phyloP scores from a whole-genome alignment of 2,888 invertebrate species.

The Troides aeacus region DNA sequence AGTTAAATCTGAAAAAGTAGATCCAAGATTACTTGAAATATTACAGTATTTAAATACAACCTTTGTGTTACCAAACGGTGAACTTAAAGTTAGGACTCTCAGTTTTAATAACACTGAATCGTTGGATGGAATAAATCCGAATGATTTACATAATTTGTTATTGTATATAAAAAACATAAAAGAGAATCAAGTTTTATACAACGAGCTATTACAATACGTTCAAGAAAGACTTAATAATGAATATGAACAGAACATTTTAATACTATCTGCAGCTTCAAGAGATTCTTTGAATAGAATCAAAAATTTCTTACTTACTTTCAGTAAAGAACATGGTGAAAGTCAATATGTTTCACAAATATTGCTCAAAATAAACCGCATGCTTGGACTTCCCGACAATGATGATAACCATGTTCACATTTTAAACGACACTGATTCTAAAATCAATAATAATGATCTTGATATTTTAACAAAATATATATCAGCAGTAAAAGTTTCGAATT shows the following conservation, averaged over 20 bases:
- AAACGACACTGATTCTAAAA: background rate
- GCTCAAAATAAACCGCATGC: constrained; percentile 9
- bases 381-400: constrained; percentile 9
- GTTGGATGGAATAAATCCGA: background rate
- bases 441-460: constrained; percentile 17
- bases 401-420: background rate
- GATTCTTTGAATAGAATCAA: constrained; percentile 19
- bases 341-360: constrained; percentile 12
- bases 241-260: background rate
- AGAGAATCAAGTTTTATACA: background rate
- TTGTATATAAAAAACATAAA: constrained; percentile 10
- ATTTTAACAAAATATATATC: constrained; percentile 15
- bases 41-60: constrained; percentile 18
- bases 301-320: constrained; percentile 12
- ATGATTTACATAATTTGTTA: constrained; percentile 6
- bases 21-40: constrained; percentile 6
- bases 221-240: background rate
- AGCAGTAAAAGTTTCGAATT: background rate
- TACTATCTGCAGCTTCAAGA: background rate
- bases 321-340: constrained; percentile 13
- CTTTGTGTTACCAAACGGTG: constrained; percentile 6
- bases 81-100: constrained; percentile 12
- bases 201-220: constrained; percentile 8
- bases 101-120: constrained; percentile 5
- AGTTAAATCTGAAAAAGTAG: background rate